Conservation (phyloP, 2,797 vertebrate species). For the Sebastolobus alascanus region DNA sequence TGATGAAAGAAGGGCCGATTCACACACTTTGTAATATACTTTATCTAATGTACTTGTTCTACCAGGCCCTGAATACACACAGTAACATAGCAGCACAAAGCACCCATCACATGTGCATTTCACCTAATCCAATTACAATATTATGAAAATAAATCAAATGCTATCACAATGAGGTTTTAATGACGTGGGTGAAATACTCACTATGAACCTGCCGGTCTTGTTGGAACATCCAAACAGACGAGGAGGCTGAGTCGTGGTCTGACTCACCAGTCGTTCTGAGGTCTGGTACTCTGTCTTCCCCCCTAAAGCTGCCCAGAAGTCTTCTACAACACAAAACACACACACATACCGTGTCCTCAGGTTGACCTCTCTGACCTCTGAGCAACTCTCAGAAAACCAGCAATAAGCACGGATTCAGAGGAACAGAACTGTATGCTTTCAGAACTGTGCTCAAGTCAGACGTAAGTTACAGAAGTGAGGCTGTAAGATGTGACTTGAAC, state of each 20-base stretch:
- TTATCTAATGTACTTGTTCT: not conserved
- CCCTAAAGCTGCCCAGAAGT: conserved; percentile 90
- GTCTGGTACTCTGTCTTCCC: conserved; percentile 90
- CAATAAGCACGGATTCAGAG: too few relatives aligned
- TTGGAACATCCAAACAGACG: conserved; percentile 93
- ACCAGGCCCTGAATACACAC: not conserved
- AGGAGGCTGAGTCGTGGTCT: conserved; percentile 80
- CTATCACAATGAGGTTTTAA: not conserved
- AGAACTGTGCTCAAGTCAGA: too few relatives aligned
- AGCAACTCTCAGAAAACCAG: too few relatives aligned
- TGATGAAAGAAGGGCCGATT: not conserved
- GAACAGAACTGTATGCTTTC: too few relatives aligned
- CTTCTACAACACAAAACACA: conserved; percentile 77
- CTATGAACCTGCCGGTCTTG: conserved; percentile 91
- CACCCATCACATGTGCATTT: too few relatives aligned
- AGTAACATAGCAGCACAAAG: not conserved
- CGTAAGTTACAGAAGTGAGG: too few relatives aligned
- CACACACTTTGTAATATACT: not conserved
- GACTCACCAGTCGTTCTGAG: conserved; percentile 85
- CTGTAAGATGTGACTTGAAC: too few relatives aligned
- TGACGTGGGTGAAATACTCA: conserved; percentile 74
- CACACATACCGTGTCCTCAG: not conserved
- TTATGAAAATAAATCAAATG: not conserved
- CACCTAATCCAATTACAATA: not conserved
- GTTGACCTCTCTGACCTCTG: too few relatives aligned